Evolutionary conservation across 2,113 vertebrate genomes (phyloP).

Genomic region (Bubo blakistoni): DNA sequence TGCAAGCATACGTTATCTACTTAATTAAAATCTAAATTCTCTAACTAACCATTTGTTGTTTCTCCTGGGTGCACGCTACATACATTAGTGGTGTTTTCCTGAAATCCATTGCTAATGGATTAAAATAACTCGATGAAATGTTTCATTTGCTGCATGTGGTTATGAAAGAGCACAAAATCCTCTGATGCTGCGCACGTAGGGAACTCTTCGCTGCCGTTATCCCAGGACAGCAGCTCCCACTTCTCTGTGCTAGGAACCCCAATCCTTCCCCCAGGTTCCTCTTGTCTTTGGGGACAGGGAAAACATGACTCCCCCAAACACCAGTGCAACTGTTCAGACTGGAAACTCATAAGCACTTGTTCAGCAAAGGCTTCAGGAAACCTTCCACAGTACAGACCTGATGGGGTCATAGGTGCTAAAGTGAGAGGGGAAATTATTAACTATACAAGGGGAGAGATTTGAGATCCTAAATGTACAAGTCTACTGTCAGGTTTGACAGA

Average conservation of each 20-base stretch:
- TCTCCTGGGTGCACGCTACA: conserved; percentile 59
- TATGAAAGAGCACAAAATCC: neutral
- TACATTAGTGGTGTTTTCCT: conserved; percentile 49
- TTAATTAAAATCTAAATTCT: conserved; percentile 79
- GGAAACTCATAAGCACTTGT: neutral
- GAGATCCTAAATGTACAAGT: neutral
- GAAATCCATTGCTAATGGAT: conserved; percentile 57
- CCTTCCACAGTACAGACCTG: neutral
- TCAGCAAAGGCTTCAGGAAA: neutral
- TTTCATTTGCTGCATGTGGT: neutral
- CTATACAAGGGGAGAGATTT: neutral
- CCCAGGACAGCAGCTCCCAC: neutral
- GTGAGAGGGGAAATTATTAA: neutral
- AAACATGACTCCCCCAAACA: neutral
- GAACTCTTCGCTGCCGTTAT: accelerated
- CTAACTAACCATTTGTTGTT: conserved; percentile 69
- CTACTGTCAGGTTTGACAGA: neutral
- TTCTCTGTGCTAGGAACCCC: neutral
- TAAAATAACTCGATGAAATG: conserved; percentile 35
- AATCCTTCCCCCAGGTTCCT: neutral
- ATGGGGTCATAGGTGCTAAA: neutral
- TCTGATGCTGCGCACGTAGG: accelerated
- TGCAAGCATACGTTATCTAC: conserved; percentile 70
- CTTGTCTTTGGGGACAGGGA: neutral
- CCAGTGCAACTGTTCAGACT: neutral